Evolutionary conservation across 1,140 invertebrate species (phyloP).

Genomic region (Drosophila oshimai): DNA sequence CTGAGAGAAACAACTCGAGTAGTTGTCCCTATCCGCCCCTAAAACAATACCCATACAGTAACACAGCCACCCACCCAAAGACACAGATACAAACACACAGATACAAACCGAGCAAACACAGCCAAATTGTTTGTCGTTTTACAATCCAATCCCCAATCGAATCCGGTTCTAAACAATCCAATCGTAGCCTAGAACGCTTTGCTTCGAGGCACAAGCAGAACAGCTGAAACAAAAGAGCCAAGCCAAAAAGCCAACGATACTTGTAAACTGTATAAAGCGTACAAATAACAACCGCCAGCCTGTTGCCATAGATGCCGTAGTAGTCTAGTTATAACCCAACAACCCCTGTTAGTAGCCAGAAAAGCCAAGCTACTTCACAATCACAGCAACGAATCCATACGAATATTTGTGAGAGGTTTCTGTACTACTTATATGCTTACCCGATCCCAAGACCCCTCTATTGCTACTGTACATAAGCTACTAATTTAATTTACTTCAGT

Average conservation of each 20-base stretch:
- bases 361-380: slow-evolving; percentile 72
- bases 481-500: slow-evolving; percentile 6
- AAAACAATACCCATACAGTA: slow-evolving; percentile 8
- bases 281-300: slow-evolving; percentile 29
- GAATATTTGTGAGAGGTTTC: slow-evolving; percentile 77
- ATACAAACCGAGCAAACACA: slow-evolving; percentile 43
- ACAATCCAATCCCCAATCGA: slow-evolving; percentile 40
- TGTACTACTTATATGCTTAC: slow-evolving; percentile 66
- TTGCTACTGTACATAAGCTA: slow-evolving; percentile 47
- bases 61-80: slow-evolving; percentile 23
- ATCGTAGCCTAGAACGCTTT: slow-evolving; percentile 39
- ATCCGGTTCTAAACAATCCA: slow-evolving; percentile 22
- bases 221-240: slow-evolving; percentile 62
- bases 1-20: slow-evolving; percentile 56
- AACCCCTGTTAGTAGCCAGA: slow-evolving; percentile 49
- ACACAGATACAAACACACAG: slow-evolving; percentile 11
- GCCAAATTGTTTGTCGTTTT: slow-evolving; percentile 39
- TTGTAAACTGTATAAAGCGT: slow-evolving; percentile 43
- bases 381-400: slow-evolving; percentile 57
- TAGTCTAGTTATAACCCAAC: slow-evolving; percentile 51
- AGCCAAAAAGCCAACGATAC: slow-evolving; percentile 25
- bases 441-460: neutral
- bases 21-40: slow-evolving; percentile 30
- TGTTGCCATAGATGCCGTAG: slow-evolving; percentile 38
- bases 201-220: slow-evolving; percentile 46